These are phyloP conservation scores for Upupa epops DNA, from an alignment of 2,113 vertebrate species.

Conservation along the genomic window DNA sequence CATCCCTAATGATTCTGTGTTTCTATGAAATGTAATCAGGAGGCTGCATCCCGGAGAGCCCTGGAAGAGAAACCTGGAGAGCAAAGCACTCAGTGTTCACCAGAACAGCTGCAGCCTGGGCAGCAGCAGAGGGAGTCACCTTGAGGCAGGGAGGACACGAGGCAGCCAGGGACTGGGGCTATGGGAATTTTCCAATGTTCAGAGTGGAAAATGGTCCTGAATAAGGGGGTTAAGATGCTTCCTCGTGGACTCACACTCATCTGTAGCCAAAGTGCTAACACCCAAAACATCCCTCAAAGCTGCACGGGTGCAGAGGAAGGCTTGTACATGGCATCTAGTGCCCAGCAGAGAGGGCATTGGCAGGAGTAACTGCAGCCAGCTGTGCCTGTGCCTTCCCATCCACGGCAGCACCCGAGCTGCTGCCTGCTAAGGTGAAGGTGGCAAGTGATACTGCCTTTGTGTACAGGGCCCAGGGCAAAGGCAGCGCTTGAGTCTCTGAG, in stretches of 20 bases:
- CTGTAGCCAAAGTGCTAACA: not conserved
- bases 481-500: not conserved
- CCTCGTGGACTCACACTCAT: not conserved
- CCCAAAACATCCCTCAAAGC: not conserved
- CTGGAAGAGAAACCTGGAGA: not conserved
- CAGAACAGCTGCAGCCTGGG: not conserved
- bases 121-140: not conserved
- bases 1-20: too few species aligned
- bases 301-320: not conserved
- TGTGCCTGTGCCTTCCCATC: rapidly evolving
- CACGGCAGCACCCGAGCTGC: not conserved
- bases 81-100: not conserved
- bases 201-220: not conserved
- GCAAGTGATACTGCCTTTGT: not conserved
- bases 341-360: not conserved
- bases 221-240: not conserved
- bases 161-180: not conserved
- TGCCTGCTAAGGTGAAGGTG: not conserved
- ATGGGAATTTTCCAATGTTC: not conserved
- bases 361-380: not conserved
- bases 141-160: not conserved
- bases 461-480: rapidly evolving
- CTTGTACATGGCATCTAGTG: not conserved
- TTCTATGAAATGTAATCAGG: not conserved
- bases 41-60: not conserved